phyloP scores from a whole-genome alignment of 2,797 vertebrate species.

The Catharus ustulatus region DNA sequence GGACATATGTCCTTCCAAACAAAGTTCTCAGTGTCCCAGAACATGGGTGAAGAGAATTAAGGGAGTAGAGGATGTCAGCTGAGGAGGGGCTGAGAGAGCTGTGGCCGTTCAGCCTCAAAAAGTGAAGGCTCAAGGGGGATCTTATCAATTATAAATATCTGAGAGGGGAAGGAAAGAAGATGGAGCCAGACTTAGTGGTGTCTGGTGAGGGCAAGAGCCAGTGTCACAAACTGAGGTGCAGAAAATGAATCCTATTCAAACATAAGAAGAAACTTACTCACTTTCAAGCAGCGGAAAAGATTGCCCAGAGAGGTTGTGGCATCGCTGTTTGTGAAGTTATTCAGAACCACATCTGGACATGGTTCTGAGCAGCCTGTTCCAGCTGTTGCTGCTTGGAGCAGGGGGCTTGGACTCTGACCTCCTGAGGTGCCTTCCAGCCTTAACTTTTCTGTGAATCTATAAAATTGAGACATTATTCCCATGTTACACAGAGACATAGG shows the following conservation, averaged over 20 bases:
- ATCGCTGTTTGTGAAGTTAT: rapidly evolving
- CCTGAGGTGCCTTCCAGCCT: not conserved
- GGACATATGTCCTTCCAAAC: not conserved
- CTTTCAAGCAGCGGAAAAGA: not conserved
- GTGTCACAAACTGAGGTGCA: not conserved
- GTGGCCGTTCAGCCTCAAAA: not conserved
- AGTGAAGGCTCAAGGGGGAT: not conserved
- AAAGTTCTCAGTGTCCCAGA: not conserved
- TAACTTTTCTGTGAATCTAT: not conserved
- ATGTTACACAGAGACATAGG: not conserved
- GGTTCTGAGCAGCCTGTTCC: not conserved
- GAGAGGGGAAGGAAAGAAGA: not conserved
- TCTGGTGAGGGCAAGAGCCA: not conserved
- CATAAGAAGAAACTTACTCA: not conserved
- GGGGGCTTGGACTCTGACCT: not conserved
- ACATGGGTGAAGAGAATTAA: not conserved
- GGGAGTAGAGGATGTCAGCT: not conserved
- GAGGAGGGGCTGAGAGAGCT: not conserved
- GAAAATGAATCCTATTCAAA: not conserved
- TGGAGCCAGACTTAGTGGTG: not conserved
- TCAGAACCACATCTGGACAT: not conserved
- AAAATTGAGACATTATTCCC: not conserved
- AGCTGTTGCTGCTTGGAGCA: not conserved
- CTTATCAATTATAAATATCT: not conserved
- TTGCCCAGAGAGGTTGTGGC: not conserved